Evolutionary conservation across 2,888 invertebrate species (phyloP), one percentile per base, ranked within the genome.

Genomic region (Lithodes maja): DNA sequence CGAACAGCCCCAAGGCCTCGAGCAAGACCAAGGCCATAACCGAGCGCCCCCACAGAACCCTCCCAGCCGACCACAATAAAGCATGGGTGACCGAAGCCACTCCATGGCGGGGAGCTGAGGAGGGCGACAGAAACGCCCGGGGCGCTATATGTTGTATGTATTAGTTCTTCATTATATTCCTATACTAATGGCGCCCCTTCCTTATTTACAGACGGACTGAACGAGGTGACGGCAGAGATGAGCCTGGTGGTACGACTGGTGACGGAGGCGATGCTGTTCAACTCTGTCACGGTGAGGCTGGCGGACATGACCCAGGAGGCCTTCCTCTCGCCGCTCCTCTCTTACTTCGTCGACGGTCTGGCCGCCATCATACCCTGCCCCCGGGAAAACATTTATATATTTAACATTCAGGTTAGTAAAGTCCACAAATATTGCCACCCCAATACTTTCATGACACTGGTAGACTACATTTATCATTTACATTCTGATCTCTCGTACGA

Each of bases 261-360:
- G 90, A 98, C 98, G 0, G 97, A 98, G 93, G 97, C 98, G 92
- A 99, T 99, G 98, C 94, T 99, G 1, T 96, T 96, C 93, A 98
- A 98, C 94, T 98, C 98, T 0, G 98, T 99, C 74, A 99, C 99
- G 0, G 97, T 99, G 0, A 95, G 98, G 1, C 94, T 99, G 33
- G 97, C 97, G 93, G 97, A 98, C 93, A 98, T 99, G 97, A 98
- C 98, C 0, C 97, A 97, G 82, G 97, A 98, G 92, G 97, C 97
- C 2, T 99, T 99, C 93, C 95, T 99, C 0, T 98, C 98, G 0
- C 98, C 98, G 0, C 89, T 99, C 12, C 94, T 98, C 15, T 96
- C 96, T 15, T 98, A 97, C 94, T 98, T 99, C 93, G 94, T 98
- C 0, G 98, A 98, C 92, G 98, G 97, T 0, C 94, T 99, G 75